Evolutionary conservation across 2,888 invertebrate genomes (phyloP).

Genomic region (Acanthococcus lagerstroemiae): DNA sequence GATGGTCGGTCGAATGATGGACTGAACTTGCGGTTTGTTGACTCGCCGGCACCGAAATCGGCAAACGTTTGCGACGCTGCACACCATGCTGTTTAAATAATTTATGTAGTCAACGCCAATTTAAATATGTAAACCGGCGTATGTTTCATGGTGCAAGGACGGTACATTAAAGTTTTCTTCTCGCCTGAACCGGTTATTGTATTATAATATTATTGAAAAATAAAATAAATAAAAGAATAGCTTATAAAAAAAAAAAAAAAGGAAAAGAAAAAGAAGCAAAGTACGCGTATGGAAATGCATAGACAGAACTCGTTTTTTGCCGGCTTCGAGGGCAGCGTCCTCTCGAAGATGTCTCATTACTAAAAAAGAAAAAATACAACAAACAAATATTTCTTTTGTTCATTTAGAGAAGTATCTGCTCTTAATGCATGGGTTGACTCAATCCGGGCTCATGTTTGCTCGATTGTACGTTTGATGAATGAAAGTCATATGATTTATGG

Average conservation of each 20-base stretch:
- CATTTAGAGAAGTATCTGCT: too few species aligned
- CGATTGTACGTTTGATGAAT: too few species aligned
- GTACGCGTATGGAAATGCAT: not conserved
- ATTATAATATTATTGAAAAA: not conserved
- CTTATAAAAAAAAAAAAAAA: not conserved
- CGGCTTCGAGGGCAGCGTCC: conserved; percentile 5
- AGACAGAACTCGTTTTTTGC: conserved; percentile 1
- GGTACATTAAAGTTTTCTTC: not conserved
- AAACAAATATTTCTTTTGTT: not conserved
- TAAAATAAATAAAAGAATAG: not conserved
- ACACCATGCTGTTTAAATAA: not conserved
- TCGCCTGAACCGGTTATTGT: conserved; percentile 13
- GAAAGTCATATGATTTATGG: too few species aligned
- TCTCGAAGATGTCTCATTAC: not conserved
- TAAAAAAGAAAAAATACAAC: not conserved
- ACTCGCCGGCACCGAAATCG: not conserved
- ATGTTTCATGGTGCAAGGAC: conserved; percentile 14
- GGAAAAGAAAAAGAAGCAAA: not conserved
- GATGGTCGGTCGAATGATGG: not conserved
- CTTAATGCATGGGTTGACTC: too few species aligned
- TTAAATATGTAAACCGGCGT: conserved; percentile 3
- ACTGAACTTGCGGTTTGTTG: not conserved
- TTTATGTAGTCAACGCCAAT: conserved; percentile 2
- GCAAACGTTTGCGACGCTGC: not conserved
- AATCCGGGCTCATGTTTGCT: too few species aligned